Conservation (phyloP, 1,140 invertebrate genomes). For the Drosophila sproati region DNA sequence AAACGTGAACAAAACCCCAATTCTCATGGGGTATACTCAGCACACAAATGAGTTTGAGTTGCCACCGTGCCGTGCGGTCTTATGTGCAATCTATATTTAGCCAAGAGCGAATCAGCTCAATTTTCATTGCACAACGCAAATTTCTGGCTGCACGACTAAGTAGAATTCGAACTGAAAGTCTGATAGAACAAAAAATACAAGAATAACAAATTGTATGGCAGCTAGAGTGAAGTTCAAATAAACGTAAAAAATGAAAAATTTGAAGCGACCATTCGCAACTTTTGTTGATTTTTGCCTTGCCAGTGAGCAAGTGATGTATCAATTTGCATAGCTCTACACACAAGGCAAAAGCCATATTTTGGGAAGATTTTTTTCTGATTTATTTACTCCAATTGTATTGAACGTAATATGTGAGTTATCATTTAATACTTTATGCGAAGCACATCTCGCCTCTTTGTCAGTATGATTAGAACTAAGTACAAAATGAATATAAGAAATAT, state of each 20-base stretch:
- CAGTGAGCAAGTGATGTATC: conserved; percentile 41
- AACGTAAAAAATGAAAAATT: conserved; percentile 52
- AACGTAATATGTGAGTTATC: too few species aligned
- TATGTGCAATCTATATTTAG: conserved; percentile 50
- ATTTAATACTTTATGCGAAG: too few species aligned
- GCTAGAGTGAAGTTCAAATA: conserved; percentile 68
- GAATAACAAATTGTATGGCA: conserved; percentile 35
- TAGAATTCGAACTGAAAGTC: conserved; percentile 48
- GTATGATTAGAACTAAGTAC: too few species aligned
- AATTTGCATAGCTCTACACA: conserved; percentile 10
- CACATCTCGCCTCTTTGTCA: too few species aligned
- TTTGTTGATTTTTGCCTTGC: conserved; percentile 70
- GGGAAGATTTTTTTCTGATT: too few species aligned
- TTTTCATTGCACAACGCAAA: conserved; percentile 60
- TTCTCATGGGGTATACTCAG: conserved; percentile 24
- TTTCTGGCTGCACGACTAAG: conserved; percentile 62
- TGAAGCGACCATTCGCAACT: conserved; percentile 47
- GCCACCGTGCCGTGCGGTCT: conserved; percentile 4
- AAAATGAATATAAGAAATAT: too few species aligned
- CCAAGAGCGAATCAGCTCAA: conserved; percentile 43
- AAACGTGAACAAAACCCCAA: conserved; percentile 7
- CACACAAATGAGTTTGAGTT: conserved; percentile 60
- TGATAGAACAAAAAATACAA: conserved; percentile 10
- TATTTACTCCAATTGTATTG: too few species aligned
- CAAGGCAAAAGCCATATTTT: not conserved